These are phyloP conservation scores for Orchesella flavescens DNA, from an alignment of 2,888 invertebrate species.

Conservation along the genomic window DNA sequence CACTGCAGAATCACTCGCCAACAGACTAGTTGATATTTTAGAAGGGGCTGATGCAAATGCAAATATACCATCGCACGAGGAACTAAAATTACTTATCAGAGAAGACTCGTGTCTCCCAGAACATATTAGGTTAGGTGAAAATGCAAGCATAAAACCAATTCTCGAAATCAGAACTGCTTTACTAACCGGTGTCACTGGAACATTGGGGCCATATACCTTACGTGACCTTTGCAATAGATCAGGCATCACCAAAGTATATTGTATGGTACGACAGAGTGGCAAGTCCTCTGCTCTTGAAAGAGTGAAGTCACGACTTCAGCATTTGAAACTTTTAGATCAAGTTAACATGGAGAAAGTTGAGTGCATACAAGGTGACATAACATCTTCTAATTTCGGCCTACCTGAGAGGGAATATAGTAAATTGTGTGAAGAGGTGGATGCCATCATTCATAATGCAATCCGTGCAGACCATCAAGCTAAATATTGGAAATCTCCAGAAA, in stretches of 20 bases:
- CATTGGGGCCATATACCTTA: slow-evolving; percentile 51
- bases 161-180: slow-evolving; percentile 26
- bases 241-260: slow-evolving; percentile 33
- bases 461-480: slow-evolving; percentile 24
- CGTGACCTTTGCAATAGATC: slow-evolving; percentile 3
- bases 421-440: slow-evolving; percentile 17
- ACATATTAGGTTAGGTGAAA: not conserved
- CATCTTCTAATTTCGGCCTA: not conserved
- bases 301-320: not conserved
- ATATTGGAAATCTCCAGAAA: slow-evolving; percentile 19
- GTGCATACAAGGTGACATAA: slow-evolving; percentile 9
- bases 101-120: slow-evolving; percentile 47
- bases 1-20: slow-evolving; percentile 25
- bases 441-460: slow-evolving; percentile 17
- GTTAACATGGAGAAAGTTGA: slow-evolving; percentile 17
- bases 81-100: slow-evolving; percentile 33
- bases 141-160: not conserved
- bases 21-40: slow-evolving; percentile 45
- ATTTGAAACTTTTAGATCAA: not conserved
- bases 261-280: slow-evolving; percentile 21
- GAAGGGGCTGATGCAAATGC: not conserved
- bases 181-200: slow-evolving; percentile 50
- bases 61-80: slow-evolving; percentile 8
- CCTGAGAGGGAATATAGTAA: not conserved
- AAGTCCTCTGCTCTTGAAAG: not conserved